Evolutionary conservation across 2,888 invertebrate genomes (phyloP).

Genomic region (Carcina quercana): DNA sequence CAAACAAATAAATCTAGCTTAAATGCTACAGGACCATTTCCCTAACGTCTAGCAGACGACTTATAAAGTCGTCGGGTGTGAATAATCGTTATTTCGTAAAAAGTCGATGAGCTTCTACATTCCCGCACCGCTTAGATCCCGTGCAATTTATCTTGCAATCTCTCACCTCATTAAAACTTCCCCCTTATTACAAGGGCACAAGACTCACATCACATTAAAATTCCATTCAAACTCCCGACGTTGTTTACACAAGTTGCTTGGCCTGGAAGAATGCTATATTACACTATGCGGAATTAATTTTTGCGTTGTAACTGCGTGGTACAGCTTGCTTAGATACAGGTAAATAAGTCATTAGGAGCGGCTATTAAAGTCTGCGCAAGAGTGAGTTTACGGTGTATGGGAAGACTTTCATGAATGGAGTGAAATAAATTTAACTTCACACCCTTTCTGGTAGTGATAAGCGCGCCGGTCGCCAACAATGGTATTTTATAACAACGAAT

Average conservation of each 20-base stretch:
- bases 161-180: slow-evolving; percentile 1
- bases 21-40: too few relatives aligned
- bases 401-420: too few relatives aligned
- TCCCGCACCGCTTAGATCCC: slow-evolving; percentile 38
- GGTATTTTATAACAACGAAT: too few relatives aligned
- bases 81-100: slow-evolving; percentile 23
- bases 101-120: slow-evolving; percentile 47
- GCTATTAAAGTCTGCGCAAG: too few relatives aligned
- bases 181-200: not conserved
- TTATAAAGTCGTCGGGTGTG: slow-evolving; percentile 1
- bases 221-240: not conserved
- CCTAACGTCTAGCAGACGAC: slow-evolving; percentile 2
- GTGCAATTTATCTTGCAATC: slow-evolving; percentile 36
- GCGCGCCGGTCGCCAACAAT: too few relatives aligned
- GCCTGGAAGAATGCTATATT: slow-evolving; percentile 23
- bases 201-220: not conserved
- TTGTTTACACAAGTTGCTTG: not conserved
- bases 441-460: too few relatives aligned
- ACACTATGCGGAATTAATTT: slow-evolving; percentile 23
- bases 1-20: too few relatives aligned
- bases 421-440: too few relatives aligned
- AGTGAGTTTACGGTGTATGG: too few relatives aligned
- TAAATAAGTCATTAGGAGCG: slow-evolving; percentile 1
- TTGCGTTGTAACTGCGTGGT: not conserved
- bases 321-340: too few relatives aligned